A percentile compares a stretch with the other conserved stretches of the same genome.
Conservation (phyloP, 2,113 vertebrate genomes). For the Grallaria varia region DNA sequence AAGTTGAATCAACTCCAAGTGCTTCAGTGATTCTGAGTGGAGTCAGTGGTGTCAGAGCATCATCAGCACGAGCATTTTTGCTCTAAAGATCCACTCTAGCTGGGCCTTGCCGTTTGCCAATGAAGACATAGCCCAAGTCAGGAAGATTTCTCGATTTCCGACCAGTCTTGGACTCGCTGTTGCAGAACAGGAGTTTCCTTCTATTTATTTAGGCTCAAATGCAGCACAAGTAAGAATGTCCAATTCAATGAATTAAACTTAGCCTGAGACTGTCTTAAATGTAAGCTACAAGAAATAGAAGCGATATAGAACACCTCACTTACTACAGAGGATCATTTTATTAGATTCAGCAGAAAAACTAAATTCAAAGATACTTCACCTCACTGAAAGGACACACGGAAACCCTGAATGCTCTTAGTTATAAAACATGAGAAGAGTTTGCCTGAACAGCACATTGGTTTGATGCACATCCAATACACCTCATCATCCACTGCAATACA, state of each 20-base stretch:
- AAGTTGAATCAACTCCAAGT: not conserved
- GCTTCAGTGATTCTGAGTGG: not conserved
- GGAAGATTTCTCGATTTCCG: not conserved
- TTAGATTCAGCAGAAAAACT: not conserved
- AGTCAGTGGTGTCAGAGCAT: not conserved
- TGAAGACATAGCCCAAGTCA: not conserved
- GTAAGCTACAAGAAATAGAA: not conserved
- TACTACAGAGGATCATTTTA: not conserved
- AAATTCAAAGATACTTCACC: not conserved
- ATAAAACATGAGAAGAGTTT: not conserved
- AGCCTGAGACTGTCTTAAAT: not conserved
- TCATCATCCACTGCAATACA: not conserved
- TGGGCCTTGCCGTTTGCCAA: not conserved
- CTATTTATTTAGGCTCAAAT: not conserved
- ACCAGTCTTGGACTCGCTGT: not conserved
- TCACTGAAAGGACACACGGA: not conserved
- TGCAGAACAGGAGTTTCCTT: not conserved
- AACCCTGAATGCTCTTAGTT: not conserved
- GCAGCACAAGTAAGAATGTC: not conserved
- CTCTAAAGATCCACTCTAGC: not conserved
- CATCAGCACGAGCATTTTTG: not conserved
- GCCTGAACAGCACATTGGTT: not conserved
- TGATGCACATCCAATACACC: not conserved
- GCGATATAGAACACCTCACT: not conserved
- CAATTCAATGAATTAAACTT: not conserved